Evolutionary conservation across 2,888 invertebrate genomes (phyloP).

Genomic region (Ernsta delagoae): DNA sequence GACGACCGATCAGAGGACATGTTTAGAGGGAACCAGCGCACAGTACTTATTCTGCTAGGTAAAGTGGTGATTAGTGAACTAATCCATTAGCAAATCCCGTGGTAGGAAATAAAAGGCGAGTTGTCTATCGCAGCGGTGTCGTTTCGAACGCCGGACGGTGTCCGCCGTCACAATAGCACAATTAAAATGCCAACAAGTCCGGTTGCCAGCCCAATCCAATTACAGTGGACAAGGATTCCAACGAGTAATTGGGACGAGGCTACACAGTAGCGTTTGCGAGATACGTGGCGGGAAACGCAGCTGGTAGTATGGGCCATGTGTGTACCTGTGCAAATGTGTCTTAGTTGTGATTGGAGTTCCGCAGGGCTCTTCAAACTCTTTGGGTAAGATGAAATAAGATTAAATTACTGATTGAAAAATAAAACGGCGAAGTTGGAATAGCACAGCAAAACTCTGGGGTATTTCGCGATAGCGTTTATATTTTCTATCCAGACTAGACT

Average conservation of each 20-base stretch:
- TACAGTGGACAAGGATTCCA: conserved; percentile 83
- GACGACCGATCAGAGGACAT: conserved; percentile 11
- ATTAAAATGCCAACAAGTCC: conserved; percentile 80
- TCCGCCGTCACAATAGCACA: conserved; percentile 81
- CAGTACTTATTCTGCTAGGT: conserved; percentile 8
- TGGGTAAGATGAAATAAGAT: background rate
- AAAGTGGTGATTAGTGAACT: conserved; percentile 44
- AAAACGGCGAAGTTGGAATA: conserved; percentile 24
- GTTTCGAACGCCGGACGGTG: conserved; percentile 67
- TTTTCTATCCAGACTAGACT: conserved; percentile 42
- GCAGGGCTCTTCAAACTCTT: too few species aligned
- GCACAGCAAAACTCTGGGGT: conserved; percentile 31
- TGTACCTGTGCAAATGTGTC: conserved; percentile 25
- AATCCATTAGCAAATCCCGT: conserved; percentile 53
- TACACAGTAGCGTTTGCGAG: conserved; percentile 66
- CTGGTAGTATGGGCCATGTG: conserved; percentile 45
- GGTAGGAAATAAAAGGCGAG: conserved; percentile 68
- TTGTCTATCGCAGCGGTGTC: conserved; percentile 68
- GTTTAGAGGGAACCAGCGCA: conserved; percentile 21
- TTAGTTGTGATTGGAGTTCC: background rate
- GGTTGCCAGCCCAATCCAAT: conserved; percentile 77
- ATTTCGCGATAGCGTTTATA: conserved; percentile 36
- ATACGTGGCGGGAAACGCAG: conserved; percentile 65
- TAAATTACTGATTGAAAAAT: conserved; percentile 27
- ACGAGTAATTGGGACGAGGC: conserved; percentile 81